Percentiles rank a stretch among this genome's conserved stretches.
phyloP scores from a whole-genome alignment of 1,140 invertebrate species.

The Cepaea nemoralis region DNA sequence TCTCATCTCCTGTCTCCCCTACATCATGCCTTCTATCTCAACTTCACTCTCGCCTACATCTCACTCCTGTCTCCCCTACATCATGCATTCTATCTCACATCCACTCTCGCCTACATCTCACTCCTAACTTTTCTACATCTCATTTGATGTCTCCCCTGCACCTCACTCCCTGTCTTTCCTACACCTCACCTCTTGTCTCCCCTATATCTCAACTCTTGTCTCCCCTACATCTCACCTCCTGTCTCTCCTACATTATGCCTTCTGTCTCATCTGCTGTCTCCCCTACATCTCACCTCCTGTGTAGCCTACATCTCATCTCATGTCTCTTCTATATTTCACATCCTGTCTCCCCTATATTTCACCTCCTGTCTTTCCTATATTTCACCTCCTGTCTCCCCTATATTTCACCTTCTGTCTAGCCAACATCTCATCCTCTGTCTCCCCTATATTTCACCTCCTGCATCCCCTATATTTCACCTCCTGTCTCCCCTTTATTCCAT shows the following conservation, averaged over 20 bases:
- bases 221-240: background rate
- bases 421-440: too few relatives aligned
- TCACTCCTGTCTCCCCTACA: background rate
- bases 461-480: too few relatives aligned
- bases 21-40: background rate
- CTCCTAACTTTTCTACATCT: background rate
- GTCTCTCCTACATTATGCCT: too few relatives aligned
- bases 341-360: too few relatives aligned
- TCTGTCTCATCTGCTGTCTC: constrained; percentile 17
- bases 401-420: too few relatives aligned
- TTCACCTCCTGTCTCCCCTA: too few relatives aligned
- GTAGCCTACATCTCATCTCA: too few relatives aligned
- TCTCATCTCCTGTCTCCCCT: background rate
- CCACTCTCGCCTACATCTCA: background rate
- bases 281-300: background rate
- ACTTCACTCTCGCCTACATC: background rate
- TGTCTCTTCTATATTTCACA: too few relatives aligned
- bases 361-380: too few relatives aligned
- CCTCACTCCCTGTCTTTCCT: background rate
- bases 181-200: too few relatives aligned
- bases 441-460: too few relatives aligned
- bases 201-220: background rate
- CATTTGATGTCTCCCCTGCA: background rate
- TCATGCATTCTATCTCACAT: background rate
- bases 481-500: too few relatives aligned